Conservation (phyloP, 2,113 vertebrate genomes). For the Typhlomys cinereus region DNA sequence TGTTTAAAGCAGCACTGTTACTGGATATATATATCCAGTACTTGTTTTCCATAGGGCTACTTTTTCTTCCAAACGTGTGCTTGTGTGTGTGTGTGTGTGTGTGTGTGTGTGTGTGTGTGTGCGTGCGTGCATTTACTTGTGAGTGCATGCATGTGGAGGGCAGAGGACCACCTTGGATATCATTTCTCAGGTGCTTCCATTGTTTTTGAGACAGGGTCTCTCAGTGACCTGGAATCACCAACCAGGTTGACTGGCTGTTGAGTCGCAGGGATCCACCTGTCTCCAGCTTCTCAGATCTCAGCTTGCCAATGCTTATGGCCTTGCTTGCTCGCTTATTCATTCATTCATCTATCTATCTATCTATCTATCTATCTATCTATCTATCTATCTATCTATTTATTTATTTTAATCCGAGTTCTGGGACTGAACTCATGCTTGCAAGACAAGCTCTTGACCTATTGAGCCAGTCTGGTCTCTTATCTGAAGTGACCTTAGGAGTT, state of each 20-base stretch:
- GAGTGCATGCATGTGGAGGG: too few species aligned
- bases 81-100: not conserved
- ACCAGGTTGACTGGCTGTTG: not conserved
- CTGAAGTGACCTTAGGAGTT: not conserved
- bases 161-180: not conserved
- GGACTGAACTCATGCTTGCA: not conserved
- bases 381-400: not conserved
- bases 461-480: slow-evolving; percentile 6
- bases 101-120: not conserved
- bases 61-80: slow-evolving; percentile 21
- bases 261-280: not conserved
- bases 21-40: not conserved
- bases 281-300: not conserved
- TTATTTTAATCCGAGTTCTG: not conserved
- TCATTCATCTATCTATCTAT: too few species aligned
- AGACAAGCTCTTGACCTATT: not conserved
- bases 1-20: not conserved
- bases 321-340: too few species aligned
- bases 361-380: too few species aligned
- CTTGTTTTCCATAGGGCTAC: not conserved
- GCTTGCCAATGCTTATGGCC: too few species aligned
- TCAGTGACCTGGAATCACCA: not conserved
- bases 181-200: not conserved
- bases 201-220: not conserved
- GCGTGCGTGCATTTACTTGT: not conserved